Evolutionary conservation across 2,888 invertebrate genomes (phyloP), one percentile per base, ranked within the genome.

Genomic region (Drosophila ezoana): DNA sequence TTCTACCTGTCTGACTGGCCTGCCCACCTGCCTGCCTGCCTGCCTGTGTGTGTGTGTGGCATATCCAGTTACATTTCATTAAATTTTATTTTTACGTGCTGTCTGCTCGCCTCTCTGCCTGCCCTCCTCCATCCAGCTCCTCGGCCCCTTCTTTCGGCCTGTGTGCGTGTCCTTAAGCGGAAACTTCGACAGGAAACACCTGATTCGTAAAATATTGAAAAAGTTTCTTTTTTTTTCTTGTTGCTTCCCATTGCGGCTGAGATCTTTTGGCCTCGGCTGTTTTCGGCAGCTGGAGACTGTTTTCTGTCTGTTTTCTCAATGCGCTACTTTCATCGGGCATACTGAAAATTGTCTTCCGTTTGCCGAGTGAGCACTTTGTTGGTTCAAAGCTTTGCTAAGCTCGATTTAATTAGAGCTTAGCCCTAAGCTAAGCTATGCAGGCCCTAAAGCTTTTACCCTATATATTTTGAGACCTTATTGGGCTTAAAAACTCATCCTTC

Each of bases 121-220:
- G 4, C 11, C 33, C 10, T 4, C 5, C 14, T 33, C 23, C 18
- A 9, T 40, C 9, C 13, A 20, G 16, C 38, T 11, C 38, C 38
- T 11, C 38, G 18, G 16, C 57, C 16, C 35, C n/a, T 14, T 11
- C 32, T 18, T 38, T 37, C 28, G 32, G 37, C 43, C 16, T 51
- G 72, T 70, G 76, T 79, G 84, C 81, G 84, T 83, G 84, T 86
- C 81, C 89, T 87, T 89, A 87, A 84, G 88, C 85, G 89, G 87
- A 89, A 86, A 89, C 87, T 86, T 86, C 87, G 87, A 86, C 85
- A 89, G 85, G 89, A 86, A 86, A 89, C 85, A 86, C 85, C 85
- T 86, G 85, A 86, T 86, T 86, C 85, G 85, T 87, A 89, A 86
- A 86, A 89, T 86, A 86, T 86, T 86, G 85, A 89, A 86, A 86